Conservation (phyloP, 2,888 invertebrate species). For the Ophraella communa region DNA sequence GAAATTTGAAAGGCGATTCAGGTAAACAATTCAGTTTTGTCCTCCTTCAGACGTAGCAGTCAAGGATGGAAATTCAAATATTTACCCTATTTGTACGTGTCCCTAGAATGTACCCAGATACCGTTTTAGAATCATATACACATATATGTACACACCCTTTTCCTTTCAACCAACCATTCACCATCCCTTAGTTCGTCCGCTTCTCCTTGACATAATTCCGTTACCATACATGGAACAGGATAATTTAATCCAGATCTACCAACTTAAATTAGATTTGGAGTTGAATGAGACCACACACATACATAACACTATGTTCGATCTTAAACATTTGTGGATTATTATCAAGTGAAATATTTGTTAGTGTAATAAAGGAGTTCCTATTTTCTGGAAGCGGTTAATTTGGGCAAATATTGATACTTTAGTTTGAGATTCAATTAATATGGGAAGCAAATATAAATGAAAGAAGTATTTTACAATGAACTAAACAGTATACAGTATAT, state of each 20-base stretch:
- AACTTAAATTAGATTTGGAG: constrained; percentile 35
- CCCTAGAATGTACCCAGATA: constrained; percentile 27
- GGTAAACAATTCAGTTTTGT: constrained; percentile 36
- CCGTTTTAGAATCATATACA: no score
- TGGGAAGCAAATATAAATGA: no score
- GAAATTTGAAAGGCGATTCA: constrained; percentile 31
- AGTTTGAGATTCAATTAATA: no score
- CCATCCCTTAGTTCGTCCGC: no score
- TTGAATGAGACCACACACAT: constrained; percentile 24
- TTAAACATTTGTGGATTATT: constrained; percentile 5
- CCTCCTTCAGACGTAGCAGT: constrained; percentile 16
- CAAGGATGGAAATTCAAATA: constrained; percentile 35
- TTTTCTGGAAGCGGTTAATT: no score
- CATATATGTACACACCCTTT: not conserved
- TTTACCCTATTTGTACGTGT: constrained; percentile 34
- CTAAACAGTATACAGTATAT: no score
- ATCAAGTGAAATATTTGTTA: constrained; percentile 5
- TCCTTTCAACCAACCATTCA: constrained; percentile 19
- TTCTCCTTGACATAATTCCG: constrained; percentile 34
- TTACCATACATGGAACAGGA: constrained; percentile 36
- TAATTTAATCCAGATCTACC: constrained; percentile 36
- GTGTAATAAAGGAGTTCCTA: not conserved
- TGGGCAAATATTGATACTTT: no score
- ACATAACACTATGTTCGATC: constrained; percentile 4
- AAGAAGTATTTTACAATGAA: no score